These are phyloP conservation scores for Bombyx mori DNA, from an alignment of 1,140 invertebrate genomes.

Conservation along the genomic window DNA sequence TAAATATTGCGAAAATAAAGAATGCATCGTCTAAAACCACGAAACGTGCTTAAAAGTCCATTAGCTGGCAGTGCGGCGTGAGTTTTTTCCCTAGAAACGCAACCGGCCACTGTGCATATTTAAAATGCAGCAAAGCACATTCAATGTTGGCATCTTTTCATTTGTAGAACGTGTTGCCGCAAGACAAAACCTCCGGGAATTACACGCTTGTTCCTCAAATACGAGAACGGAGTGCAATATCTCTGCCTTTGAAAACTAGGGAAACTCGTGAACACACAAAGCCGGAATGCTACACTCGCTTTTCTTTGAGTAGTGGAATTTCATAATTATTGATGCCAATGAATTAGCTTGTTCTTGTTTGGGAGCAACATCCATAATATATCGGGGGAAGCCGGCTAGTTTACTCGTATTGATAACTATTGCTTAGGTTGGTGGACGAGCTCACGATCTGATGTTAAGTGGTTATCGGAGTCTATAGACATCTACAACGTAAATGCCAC, in stretches of 20 bases:
- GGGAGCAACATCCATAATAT: no score
- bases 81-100: constrained; percentile 25
- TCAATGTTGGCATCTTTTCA: constrained; percentile 52
- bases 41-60: constrained; percentile 7
- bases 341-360: no score
- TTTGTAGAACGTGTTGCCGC: constrained; percentile 51
- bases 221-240: constrained; percentile 49
- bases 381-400: no score
- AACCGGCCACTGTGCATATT: constrained; percentile 28
- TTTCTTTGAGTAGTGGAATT: no score
- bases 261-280: constrained; percentile 51
- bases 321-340: no score
- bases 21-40: not conserved
- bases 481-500: no score
- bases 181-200: constrained; percentile 62
- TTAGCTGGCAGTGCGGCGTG: constrained; percentile 19
- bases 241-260: constrained; percentile 51
- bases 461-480: no score
- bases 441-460: no score
- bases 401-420: no score
- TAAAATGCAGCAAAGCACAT: constrained; percentile 49
- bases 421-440: no score
- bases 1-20: constrained; percentile 21
- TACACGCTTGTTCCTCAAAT: constrained; percentile 55
- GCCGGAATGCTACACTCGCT: constrained; percentile 28